Evolutionary conservation across 2,797 vertebrate species (phyloP).

Genomic region (Pseudomugil gertrudae): DNA sequence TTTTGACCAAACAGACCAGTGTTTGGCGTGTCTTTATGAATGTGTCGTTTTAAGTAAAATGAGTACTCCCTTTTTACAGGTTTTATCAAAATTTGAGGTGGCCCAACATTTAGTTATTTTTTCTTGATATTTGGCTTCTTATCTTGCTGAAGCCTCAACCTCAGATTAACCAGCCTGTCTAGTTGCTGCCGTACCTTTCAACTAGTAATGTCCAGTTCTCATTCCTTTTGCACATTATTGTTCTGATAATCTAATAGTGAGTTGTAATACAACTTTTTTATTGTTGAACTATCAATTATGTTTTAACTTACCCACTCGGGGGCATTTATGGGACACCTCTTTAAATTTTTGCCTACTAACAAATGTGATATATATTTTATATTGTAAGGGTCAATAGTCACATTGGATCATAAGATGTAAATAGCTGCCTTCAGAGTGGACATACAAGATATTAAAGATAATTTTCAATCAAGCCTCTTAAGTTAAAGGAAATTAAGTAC

Average conservation of each 20-base stretch:
- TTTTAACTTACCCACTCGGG: not conserved
- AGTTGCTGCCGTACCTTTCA: not conserved
- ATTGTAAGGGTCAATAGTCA: not conserved
- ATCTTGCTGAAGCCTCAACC: no score
- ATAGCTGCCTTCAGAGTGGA: no score
- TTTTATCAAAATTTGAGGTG: no score
- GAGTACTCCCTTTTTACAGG: no score
- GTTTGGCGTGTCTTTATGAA: conserved; percentile 16
- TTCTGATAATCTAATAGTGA: not conserved
- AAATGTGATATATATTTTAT: not conserved
- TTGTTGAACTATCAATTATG: not conserved
- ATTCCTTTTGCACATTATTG: not conserved
- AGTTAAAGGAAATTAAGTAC: no score
- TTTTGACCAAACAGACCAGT: conserved; percentile 38
- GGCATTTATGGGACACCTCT: not conserved
- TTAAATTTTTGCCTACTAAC: not conserved
- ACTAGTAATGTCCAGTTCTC: not conserved
- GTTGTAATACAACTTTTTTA: not conserved
- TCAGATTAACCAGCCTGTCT: no score
- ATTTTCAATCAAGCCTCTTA: no score
- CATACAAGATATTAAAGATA: no score
- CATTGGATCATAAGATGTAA: not conserved
- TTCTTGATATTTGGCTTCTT: no score
- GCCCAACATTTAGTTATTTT: no score
- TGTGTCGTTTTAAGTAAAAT: no score